A percentile compares a stretch with the other conserved stretches of the same genome.
Evolutionary conservation across 1,140 invertebrate species (phyloP).

Genomic region (Ceratitis capitata): DNA sequence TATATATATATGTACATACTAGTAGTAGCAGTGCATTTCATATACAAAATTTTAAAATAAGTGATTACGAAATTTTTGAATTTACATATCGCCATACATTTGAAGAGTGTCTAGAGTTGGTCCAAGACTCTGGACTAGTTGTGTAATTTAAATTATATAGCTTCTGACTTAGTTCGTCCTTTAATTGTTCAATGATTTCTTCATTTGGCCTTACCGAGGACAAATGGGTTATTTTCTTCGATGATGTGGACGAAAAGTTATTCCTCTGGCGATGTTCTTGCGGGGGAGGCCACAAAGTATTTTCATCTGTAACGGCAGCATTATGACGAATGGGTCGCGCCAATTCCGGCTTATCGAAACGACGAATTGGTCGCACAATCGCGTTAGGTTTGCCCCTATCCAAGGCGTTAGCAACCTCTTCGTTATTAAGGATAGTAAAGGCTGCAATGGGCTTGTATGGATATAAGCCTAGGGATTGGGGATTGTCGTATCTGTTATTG

Average conservation of each 20-base stretch:
- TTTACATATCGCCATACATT: not conserved
- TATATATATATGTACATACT: not conserved
- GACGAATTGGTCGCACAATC: constrained; percentile 67
- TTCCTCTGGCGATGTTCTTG: not conserved
- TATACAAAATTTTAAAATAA: not conserved
- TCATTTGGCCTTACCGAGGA: constrained; percentile 34
- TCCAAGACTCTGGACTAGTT: not conserved
- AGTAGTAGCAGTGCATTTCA: too few relatives aligned
- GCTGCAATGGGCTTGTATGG: constrained; percentile 55
- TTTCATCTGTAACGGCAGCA: not conserved
- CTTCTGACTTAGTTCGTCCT: constrained; percentile 60
- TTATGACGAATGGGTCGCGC: not conserved
- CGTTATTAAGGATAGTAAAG: constrained; percentile 55
- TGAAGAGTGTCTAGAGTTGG: not conserved
- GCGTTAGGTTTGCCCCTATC: constrained; percentile 64
- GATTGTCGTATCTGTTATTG: constrained; percentile 34
- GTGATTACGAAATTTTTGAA: not conserved
- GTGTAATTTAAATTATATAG: constrained; percentile 42
- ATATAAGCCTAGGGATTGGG: constrained; percentile 49
- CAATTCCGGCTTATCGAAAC: constrained; percentile 49
- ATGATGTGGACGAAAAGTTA: not conserved
- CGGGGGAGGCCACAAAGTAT: not conserved
- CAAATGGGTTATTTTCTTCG: not conserved
- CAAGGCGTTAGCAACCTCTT: not conserved
- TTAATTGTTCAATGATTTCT: constrained; percentile 53